These are phyloP conservation scores for Diplosoma virens DNA, from an alignment of 23 tunicate genomes.

Conservation along the genomic window DNA sequence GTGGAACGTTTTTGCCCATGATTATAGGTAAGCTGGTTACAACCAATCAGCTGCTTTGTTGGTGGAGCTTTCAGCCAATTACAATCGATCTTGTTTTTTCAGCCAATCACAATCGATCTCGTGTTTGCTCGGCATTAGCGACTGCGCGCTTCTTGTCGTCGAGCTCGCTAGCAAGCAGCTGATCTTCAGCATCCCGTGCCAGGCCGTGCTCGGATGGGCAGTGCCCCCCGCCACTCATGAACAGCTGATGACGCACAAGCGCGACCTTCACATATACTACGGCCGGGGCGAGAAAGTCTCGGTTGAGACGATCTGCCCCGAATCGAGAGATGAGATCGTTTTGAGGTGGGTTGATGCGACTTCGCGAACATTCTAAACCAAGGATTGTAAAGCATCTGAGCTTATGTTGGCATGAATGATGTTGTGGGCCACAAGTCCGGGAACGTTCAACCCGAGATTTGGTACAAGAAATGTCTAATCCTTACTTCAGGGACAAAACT, in stretches of 20 bases:
- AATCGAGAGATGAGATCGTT: conserved; percentile 50
- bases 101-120: conserved; percentile 48
- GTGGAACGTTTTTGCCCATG: conserved; percentile 70
- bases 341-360: conserved; percentile 32
- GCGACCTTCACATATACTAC: conserved; percentile 68
- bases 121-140: conserved; percentile 77
- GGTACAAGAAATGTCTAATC: no score
- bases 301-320: conserved; percentile 27
- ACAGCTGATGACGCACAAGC: background rate
- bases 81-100: no score
- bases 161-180: conserved; percentile 45
- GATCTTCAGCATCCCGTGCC: conserved; percentile 92
- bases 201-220: conserved; percentile 84
- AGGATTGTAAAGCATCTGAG: no score
- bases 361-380: no score
- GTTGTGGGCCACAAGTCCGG: no score
- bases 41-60: background rate
- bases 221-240: conserved; percentile 29
- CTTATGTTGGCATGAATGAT: no score
- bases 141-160: conserved; percentile 55
- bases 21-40: conserved; percentile 58
- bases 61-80: background rate
- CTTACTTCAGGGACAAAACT: no score
- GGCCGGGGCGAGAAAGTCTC: conserved; percentile 81
- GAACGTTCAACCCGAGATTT: no score